Conservation (phyloP, 2,113 vertebrate genomes). For the Cathartes aura region DNA sequence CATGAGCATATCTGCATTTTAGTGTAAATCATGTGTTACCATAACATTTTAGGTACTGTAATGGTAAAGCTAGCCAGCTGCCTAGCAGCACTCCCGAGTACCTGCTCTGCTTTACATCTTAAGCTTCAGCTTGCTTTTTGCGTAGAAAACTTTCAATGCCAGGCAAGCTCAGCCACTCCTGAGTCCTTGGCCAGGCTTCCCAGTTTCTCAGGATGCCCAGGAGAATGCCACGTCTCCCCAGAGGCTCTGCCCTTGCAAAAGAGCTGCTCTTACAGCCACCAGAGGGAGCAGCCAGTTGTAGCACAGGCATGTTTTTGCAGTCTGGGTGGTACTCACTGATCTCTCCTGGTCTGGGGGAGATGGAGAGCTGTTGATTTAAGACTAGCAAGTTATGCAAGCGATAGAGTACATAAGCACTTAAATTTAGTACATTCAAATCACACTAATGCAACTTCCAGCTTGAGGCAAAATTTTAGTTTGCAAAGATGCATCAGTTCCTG, state of each 20-base stretch:
- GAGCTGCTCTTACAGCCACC: neutral
- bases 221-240: accelerated
- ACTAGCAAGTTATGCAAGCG: neutral
- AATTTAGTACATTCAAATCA: neutral
- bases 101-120: neutral
- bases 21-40: neutral
- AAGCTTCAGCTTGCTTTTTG: neutral
- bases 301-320: neutral
- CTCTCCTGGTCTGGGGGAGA: neutral
- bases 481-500: neutral
- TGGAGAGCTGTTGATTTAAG: neutral
- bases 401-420: neutral
- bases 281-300: neutral
- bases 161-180: neutral
- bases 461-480: neutral
- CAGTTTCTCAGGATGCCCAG: neutral
- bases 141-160: neutral
- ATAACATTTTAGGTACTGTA: neutral
- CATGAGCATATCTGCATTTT: neutral
- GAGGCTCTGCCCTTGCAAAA: neutral
- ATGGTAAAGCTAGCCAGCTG: neutral
- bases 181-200: neutral
- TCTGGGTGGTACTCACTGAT: neutral
- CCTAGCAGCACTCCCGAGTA: neutral
- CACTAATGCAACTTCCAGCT: neutral